Base-by-base conservation (phyloP, 2,797 vertebrate genomes). In the Ptychobarbus kaznakovi region DNA sequence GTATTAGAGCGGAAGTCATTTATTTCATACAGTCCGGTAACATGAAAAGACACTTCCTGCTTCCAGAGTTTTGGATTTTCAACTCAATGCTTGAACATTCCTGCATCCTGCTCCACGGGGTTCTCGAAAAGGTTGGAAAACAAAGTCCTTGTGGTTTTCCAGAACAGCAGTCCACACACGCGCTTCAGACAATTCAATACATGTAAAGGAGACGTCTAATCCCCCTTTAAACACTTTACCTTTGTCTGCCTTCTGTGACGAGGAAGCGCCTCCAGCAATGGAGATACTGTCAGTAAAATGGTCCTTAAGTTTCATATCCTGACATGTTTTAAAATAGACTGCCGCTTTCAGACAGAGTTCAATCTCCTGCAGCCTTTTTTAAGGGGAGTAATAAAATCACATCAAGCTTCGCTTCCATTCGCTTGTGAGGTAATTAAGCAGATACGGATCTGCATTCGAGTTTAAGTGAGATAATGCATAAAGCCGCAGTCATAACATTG, bases 1-100 rank as follows among this genome's bases (percentile, higher is more conserved):
- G 90, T 91, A 93, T 94, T 93, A 92, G 92, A 93, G 92, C 90
- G 91, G 89, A 91, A 93, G 91, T 58, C 13, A 79, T 84, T 70
- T 65, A 40, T 84, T 46, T 22, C 53, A 72, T 63, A 40, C 2
- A 4, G 53, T 84, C 53, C n/a, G 20, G 49, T 32, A 42, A 46
- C 77, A 53, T 72, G 72, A 81, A 69, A 69, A 77, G 42, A 77
- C 56, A 56, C 49, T 38, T 87, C 75, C 73, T 65, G 38, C n/a
- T 66, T 81, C 28, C 11, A 65, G 53, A 51, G 40, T 61, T 80
- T 42, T 18, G 78, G 42, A 42, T 65, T 72, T 74, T 56, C 1
- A 42, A 70, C 63, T 53, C 16, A 51, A 22, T 58, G 65, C n/a
- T 40, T 69, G 73, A 69, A 77, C 13, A 1, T 66, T 78, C 18